phyloP scores from a whole-genome alignment of 2,797 vertebrate genomes.

The Leuciscus waleckii region DNA sequence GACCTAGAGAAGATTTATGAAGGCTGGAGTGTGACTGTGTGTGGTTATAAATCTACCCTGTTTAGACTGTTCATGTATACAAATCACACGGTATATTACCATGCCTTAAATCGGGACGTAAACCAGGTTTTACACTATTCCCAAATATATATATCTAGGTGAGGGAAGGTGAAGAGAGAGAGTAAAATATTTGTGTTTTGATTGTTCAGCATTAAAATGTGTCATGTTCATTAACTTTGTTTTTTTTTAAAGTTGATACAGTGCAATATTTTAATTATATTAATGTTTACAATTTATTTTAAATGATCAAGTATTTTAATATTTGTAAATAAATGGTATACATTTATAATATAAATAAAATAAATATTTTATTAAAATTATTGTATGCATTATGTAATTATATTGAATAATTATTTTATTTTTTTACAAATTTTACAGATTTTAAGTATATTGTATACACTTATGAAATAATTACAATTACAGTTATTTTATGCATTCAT shows the following conservation, averaged over 20 bases:
- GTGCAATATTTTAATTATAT: neutral
- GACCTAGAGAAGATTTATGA: slow-evolving; percentile 63
- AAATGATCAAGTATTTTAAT: neutral
- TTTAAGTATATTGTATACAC: neutral
- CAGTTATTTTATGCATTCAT: no score
- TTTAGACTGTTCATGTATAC: slow-evolving; percentile 72
- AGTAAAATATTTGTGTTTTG: neutral
- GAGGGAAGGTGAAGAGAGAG: neutral
- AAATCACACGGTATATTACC: slow-evolving; percentile 63
- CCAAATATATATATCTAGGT: neutral
- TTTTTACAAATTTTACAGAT: no score
- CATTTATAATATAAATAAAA: neutral
- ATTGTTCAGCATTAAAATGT: neutral
- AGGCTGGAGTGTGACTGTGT: slow-evolving; percentile 65
- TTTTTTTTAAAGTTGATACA: neutral
- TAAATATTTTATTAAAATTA: neutral
- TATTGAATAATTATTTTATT: no score
- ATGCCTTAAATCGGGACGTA: slow-evolving; percentile 53
- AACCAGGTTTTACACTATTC: slow-evolving; percentile 26
- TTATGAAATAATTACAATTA: neutral
- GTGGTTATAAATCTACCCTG: slow-evolving; percentile 73
- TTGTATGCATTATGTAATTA: no score
- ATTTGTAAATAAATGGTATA: neutral
- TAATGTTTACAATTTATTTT: neutral
- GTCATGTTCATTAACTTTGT: neutral